A percentile compares a stretch with the other conserved stretches of the same genome.
Evolutionary conservation across 1,140 invertebrate genomes (phyloP).

Genomic region (Lasioglossum albipes): DNA sequence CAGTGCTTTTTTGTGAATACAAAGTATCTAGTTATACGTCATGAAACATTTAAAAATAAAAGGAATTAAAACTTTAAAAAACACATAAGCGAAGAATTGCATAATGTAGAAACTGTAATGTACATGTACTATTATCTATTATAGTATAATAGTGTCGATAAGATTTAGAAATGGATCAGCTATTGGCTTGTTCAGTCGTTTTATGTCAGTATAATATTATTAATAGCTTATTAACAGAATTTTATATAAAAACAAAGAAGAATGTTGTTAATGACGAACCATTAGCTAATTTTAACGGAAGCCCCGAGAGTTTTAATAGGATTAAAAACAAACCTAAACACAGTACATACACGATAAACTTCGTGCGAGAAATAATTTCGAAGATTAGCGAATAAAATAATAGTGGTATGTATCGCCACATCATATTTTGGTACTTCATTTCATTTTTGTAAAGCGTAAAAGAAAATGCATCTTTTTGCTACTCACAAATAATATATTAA

Average conservation of each 20-base stretch:
- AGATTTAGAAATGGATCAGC: conserved; percentile 46
- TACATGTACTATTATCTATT: conserved; percentile 49
- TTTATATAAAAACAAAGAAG: conserved; percentile 56
- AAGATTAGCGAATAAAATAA: conserved; percentile 12
- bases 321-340: conserved; percentile 49
- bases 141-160: conserved; percentile 39
- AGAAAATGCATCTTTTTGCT: conserved; percentile 23
- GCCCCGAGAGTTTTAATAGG: conserved; percentile 49
- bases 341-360: conserved; percentile 53
- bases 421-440: conserved; percentile 33
- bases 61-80: conserved; percentile 30
- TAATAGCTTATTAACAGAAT: conserved; percentile 53
- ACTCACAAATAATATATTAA: conserved; percentile 31
- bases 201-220: conserved; percentile 55
- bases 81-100: conserved; percentile 36
- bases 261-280: conserved; percentile 48
- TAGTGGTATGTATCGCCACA: conserved; percentile 24
- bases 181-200: conserved; percentile 52
- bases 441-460: conserved; percentile 18
- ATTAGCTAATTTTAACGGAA: conserved; percentile 48
- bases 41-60: background rate
- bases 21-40: conserved; percentile 39
- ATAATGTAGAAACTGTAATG: conserved; percentile 44
- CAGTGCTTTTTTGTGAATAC: conserved; percentile 47
- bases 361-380: conserved; percentile 21